These are phyloP conservation scores for Hucho hucho DNA, from an alignment of 2,113 vertebrate species.

Conservation along the genomic window DNA sequence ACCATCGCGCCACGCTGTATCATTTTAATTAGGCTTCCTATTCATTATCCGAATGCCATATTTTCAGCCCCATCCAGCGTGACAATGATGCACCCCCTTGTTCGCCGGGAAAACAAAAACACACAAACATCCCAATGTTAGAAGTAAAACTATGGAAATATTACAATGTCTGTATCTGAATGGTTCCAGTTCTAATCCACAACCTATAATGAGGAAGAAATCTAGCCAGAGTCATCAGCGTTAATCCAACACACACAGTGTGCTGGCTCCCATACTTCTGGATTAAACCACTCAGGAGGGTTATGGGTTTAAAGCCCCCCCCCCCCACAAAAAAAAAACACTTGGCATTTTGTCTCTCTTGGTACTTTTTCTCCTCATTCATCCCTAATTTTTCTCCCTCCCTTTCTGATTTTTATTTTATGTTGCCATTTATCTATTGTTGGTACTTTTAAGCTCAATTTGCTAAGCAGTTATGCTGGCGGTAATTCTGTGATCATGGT, in stretches of 20 bases:
- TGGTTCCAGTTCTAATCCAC: conserved; percentile 44
- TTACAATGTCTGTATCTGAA: conserved; percentile 25
- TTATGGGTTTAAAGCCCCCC: conserved; percentile 36
- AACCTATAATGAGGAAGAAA: conserved; percentile 52
- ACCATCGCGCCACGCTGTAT: conserved; percentile 44
- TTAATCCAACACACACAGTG: conserved; percentile 36
- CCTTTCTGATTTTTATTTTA: conserved; percentile 3
- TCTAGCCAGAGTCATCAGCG: conserved; percentile 38
- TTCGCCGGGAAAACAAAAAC: conserved; percentile 7
- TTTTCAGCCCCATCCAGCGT: conserved; percentile 14
- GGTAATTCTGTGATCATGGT: conserved; percentile 36
- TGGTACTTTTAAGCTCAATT: conserved; percentile 38
- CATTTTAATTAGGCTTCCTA: conserved; percentile 40
- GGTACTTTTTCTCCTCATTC: neutral
- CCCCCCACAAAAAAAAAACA: conserved; percentile 11
- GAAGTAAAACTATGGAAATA: conserved; percentile 19
- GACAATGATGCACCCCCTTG: conserved; percentile 31
- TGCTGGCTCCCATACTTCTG: conserved; percentile 6
- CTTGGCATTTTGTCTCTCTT: conserved; percentile 28
- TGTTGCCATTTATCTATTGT: conserved; percentile 27
- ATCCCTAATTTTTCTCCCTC: conserved; percentile 5
- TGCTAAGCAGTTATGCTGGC: conserved; percentile 36
- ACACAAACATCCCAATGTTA: neutral
- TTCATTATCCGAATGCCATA: conserved; percentile 27
- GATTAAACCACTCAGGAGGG: conserved; percentile 39